Base-by-base conservation (phyloP, 92 coral and sea anemone species). In the Zoanthus sociatus region DNA sequence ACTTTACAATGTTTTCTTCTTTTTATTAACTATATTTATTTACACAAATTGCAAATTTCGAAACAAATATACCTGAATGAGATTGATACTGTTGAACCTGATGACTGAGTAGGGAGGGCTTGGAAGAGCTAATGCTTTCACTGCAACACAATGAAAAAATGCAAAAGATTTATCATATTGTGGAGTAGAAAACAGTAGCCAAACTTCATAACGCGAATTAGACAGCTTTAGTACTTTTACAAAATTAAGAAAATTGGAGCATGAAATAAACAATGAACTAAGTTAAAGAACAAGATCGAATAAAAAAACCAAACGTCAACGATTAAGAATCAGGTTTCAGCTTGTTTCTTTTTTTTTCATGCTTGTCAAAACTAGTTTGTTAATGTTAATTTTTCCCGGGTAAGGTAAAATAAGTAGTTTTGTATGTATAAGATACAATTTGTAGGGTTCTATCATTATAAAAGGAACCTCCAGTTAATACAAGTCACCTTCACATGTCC, bases 401-500 rank as follows among this genome's bases (percentile, higher is more conserved):
- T 31, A 63, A 63, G 30, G 69, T 17, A 8, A 63, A n/a, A 50
- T 7, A 50, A 2, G 55, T 50, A 7, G 1, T 7, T 50, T 9
- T 50, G 12, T 50, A 50, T 50, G 7, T 50, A 3, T 9, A 50
- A 11, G 7, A 37, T 37, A 50, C 55, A 50, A 26, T 26, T 11
- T 50, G 5, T 50, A 50, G 12, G 9, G 9, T 50, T 50, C 12
- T 50, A 50, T 50, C 55, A 5, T 7, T 50, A 50, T 26, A 26
- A 26, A 50, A 11, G 10, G 12, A 7, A 50, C 7, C 12, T 12
- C 11, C 3, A 44, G 15, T 7, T 18, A 3, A 45, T 30, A 16
- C 13, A 2, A 6, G 83, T 79, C 17, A 79, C 84, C 84, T 63
- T 64, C 72, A 64, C 84, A 79, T 3, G 16, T 18, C 84, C 84